These are phyloP conservation scores for Drosophila pandora DNA, from an alignment of 1,140 invertebrate genomes.

Conservation along the genomic window DNA sequence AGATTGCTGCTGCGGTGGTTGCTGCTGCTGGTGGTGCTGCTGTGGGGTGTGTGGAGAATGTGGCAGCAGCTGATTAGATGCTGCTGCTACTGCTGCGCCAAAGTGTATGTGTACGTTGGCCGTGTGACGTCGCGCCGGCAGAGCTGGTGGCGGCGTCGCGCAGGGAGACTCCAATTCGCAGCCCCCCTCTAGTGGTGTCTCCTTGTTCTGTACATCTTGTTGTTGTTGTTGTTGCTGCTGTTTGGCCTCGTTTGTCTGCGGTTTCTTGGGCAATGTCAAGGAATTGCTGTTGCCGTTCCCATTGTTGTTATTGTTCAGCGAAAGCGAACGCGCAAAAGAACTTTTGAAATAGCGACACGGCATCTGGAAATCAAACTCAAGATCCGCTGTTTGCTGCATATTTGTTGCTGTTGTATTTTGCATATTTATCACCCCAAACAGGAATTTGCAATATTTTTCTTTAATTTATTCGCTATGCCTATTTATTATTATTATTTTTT, in stretches of 20 bases:
- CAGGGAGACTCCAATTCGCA: constrained; percentile 42
- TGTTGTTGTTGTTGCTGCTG: constrained; percentile 39
- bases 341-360: constrained; percentile 82
- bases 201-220: constrained; percentile 16
- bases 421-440: constrained; percentile 5
- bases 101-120: constrained; percentile 59
- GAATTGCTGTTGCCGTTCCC: constrained; percentile 36
- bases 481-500: too few relatives aligned
- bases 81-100: constrained; percentile 23
- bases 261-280: constrained; percentile 69
- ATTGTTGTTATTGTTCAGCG: constrained; percentile 68
- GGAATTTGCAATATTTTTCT: constrained; percentile 12
- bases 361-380: constrained; percentile 82
- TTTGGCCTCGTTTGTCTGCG: constrained; percentile 57
- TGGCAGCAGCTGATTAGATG: constrained; percentile 53
- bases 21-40: neutral
- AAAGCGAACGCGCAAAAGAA: constrained; percentile 83
- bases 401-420: constrained; percentile 36
- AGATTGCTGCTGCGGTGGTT: constrained; percentile 14
- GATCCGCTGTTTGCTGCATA: constrained; percentile 50
- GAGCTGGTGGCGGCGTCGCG: constrained; percentile 61
- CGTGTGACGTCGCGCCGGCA: constrained; percentile 70
- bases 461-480: neutral
- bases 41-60: constrained; percentile 22
- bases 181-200: constrained; percentile 17